These are phyloP conservation scores for Whitmania pigra DNA, from an alignment of 1,140 invertebrate genomes.

Conservation along the genomic window DNA sequence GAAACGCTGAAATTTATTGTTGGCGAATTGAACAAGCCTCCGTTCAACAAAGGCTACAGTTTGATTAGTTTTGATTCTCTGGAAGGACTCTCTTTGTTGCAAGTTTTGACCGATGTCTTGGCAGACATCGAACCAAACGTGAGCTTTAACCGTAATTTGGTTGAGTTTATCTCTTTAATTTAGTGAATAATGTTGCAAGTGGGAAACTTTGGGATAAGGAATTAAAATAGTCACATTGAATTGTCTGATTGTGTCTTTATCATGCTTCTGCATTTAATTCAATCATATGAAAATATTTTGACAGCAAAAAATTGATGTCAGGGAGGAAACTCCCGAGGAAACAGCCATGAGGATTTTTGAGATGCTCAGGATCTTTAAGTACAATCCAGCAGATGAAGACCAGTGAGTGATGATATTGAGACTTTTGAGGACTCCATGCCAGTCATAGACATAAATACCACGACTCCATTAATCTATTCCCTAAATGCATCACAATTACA, in stretches of 20 bases:
- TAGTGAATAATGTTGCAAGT: not conserved
- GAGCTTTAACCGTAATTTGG: constrained; percentile 16
- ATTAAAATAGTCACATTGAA: not conserved
- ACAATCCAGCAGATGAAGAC: constrained; percentile 50
- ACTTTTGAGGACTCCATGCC: too few species aligned
- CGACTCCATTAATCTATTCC: too few species aligned
- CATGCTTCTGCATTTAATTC: constrained; percentile 12
- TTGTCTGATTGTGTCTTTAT: not conserved
- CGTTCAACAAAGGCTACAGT: constrained; percentile 64
- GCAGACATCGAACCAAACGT: constrained; percentile 53
- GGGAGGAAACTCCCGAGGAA: constrained; percentile 51
- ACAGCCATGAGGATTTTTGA: constrained; percentile 52
- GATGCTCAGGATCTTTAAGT: constrained; percentile 54
- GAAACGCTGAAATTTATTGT: constrained; percentile 69
- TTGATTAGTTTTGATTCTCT: constrained; percentile 73
- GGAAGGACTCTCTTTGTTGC: constrained; percentile 58
- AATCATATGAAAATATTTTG: constrained; percentile 21
- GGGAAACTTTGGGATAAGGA: not conserved
- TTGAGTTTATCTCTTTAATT: constrained; percentile 2
- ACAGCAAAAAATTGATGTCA: constrained; percentile 49
- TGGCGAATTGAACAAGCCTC: constrained; percentile 58
- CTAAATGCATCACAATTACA: too few species aligned
- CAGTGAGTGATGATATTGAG: not conserved
- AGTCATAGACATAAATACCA: not conserved
- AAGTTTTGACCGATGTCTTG: constrained; percentile 58